Percentiles rank a stretch among this genome's conserved stretches.
These are phyloP conservation scores for Acleris sparsana DNA, from an alignment of 2,888 invertebrate genomes.

Conservation along the genomic window DNA sequence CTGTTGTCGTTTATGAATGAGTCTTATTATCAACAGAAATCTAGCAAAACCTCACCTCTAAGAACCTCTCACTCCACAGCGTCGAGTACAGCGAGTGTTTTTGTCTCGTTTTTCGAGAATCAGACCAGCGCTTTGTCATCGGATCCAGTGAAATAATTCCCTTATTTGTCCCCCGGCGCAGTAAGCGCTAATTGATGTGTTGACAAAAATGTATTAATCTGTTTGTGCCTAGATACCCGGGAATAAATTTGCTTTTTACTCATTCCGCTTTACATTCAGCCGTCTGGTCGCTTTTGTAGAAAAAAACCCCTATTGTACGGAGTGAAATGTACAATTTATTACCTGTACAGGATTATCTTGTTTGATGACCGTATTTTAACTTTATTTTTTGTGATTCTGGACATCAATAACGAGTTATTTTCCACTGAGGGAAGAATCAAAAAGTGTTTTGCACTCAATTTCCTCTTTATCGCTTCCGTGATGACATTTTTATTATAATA, in stretches of 20 bases:
- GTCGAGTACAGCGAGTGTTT: constrained; percentile 1
- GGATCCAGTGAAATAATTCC: constrained; percentile 42
- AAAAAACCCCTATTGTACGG: constrained; percentile 22
- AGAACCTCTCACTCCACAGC: not conserved
- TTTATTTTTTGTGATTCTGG: constrained; percentile 11
- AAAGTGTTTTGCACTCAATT: no score
- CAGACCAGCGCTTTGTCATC: constrained; percentile 40
- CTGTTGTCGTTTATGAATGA: not conserved
- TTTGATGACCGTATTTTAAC: constrained; percentile 10
- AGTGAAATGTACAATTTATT: constrained; percentile 22
- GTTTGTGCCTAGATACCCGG: constrained; percentile 30
- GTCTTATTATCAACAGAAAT: not conserved
- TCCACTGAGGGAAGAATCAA: no score
- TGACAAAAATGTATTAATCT: constrained; percentile 42
- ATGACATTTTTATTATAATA: not conserved
- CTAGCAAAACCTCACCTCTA: constrained; percentile 1
- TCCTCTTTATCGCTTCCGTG: no score
- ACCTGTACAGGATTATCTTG: constrained; percentile 27
- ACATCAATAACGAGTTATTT: not conserved
- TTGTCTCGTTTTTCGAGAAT: constrained; percentile 20
- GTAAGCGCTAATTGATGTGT: constrained; percentile 46
- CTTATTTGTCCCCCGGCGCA: constrained; percentile 41
- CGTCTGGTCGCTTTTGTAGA: constrained; percentile 18
- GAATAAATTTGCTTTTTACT: constrained; percentile 24
- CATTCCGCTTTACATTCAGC: constrained; percentile 16